Evolutionary conservation across 2,888 invertebrate species (phyloP), one percentile per base, ranked within the genome.

Genomic region (Idaea straminata): DNA sequence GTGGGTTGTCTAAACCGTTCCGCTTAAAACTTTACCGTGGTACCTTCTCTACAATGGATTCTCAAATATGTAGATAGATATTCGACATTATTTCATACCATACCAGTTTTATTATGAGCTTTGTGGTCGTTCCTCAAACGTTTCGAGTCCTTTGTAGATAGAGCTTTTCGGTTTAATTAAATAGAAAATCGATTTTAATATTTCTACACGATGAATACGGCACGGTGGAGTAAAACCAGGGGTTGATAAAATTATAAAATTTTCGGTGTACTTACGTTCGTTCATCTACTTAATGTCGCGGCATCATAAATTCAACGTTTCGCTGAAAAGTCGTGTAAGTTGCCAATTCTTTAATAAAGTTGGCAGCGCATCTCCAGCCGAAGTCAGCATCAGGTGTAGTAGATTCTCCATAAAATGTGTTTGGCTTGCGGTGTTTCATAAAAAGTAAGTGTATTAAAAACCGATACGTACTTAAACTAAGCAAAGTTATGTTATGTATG

Each of bases 141-240:
- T 80, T 77, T 75, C 76, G 77, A 77, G 73, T 74, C 75, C 74
- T 73, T 72, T 72, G 75, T 72, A 72, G 68, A 71, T 74, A 64
- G 74, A 72, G 70, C 76, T 75, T 75, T 77, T 67, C 69, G 74
- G 72, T 72, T 72, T 81, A 80, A 81, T 80, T 78, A 77, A 79
- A 80, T 70, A 66, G 67, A 70, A 71, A 66, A 69, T 67, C 71
- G 59, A 34, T 34, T 25, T 47, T n/a, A n/a, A 61, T 15, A 35
- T 25, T 59, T 66, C 68, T 66, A 64, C 63, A 25, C 25, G 70
- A 71, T 70, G 70, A 64, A 67, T 67, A 69, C 65, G 62, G 62
- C 63, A 60, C 47, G 10, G 47, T 47, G 7, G 47, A 63, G 58
- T 10, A 62, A 66, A 67, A 62, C 67, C 5, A 25, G 25, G 25